A percentile compares a stretch with the other conserved stretches of the same genome.
Evolutionary conservation across 2,888 invertebrate genomes (phyloP).

Genomic region (Apantesis nais): DNA sequence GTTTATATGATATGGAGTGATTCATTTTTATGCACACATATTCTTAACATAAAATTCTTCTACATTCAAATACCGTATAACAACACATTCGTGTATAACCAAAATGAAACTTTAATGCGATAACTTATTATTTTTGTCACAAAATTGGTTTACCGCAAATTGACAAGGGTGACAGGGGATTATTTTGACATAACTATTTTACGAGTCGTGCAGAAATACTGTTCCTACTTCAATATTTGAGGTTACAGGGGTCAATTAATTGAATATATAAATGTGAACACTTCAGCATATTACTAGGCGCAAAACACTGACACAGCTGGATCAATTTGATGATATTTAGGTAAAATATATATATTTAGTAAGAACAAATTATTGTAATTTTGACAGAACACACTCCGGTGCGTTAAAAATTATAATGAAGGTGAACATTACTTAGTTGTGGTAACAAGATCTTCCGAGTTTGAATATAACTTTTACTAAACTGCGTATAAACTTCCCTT

Average conservation of each 20-base stretch:
- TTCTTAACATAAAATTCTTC: neutral
- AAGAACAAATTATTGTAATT: no score
- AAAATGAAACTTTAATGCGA: neutral
- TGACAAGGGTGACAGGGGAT: conserved; percentile 36
- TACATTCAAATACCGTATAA: neutral
- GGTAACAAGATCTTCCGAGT: neutral
- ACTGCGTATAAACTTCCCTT: neutral
- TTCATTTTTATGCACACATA: neutral
- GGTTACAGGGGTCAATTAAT: no score
- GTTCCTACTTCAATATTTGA: neutral
- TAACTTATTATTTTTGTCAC: conserved; percentile 32
- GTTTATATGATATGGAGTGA: neutral
- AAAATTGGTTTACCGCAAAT: conserved; percentile 28
- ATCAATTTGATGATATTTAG: no score
- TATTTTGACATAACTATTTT: conserved; percentile 14
- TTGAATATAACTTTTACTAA: neutral
- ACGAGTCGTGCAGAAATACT: neutral
- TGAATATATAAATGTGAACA: no score
- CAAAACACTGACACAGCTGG: no score
- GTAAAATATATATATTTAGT: no score
- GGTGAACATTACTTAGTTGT: neutral
- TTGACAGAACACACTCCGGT: neutral
- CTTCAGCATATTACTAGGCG: no score
- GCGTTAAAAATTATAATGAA: neutral
- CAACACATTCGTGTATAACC: neutral